phyloP scores from a whole-genome alignment of 2,113 vertebrate species.

The Odontophorus gujanensis region DNA sequence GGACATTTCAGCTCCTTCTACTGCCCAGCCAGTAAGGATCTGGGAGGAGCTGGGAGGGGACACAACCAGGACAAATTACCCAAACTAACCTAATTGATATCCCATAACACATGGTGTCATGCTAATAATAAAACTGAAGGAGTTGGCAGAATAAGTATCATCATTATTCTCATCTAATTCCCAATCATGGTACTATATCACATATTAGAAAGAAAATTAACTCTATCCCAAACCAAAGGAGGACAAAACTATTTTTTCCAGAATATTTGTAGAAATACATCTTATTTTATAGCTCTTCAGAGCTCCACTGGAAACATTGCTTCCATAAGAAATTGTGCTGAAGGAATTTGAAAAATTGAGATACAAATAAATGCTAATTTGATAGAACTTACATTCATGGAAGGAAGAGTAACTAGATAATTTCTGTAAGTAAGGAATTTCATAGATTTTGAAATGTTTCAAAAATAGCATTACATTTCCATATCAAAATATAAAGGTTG shows the following conservation, averaged over 20 bases:
- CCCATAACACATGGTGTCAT: background rate
- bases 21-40: too few relatives aligned
- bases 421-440: background rate
- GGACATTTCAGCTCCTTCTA: too few relatives aligned
- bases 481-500: background rate
- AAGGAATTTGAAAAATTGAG: background rate
- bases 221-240: background rate
- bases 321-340: background rate
- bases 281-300: background rate
- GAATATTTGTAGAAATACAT: background rate
- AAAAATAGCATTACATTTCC: background rate
- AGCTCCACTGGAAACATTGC: background rate
- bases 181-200: background rate
- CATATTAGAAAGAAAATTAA: background rate
- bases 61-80: background rate
- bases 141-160: background rate
- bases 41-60: background rate
- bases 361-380: background rate
- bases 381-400: background rate
- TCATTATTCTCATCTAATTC: background rate
- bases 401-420: background rate
- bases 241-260: background rate
- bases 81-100: background rate
- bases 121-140: background rate
- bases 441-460: fast-evolving